phyloP scores from a whole-genome alignment of 2,888 invertebrate genomes.

The Cheilosia urbana region DNA sequence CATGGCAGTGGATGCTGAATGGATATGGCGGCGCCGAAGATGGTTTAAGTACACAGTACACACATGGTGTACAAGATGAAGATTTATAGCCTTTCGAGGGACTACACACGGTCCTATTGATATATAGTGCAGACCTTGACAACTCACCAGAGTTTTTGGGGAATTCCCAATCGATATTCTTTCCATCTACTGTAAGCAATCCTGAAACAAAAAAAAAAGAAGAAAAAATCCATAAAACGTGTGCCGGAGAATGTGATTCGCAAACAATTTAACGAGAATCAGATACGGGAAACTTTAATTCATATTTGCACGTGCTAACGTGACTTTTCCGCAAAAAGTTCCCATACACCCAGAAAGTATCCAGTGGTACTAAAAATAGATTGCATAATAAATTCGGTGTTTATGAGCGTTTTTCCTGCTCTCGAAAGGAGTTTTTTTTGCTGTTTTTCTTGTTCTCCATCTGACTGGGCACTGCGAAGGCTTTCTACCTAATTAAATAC shows the following conservation, averaged over 20 bases:
- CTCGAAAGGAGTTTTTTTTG: conserved; percentile 19
- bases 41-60: conserved; percentile 2
- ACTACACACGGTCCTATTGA: background rate
- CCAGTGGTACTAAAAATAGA: conserved; percentile 26
- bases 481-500: conserved; percentile 72
- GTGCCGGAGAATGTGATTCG: conserved; percentile 14
- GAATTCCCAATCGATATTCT: conserved; percentile 2
- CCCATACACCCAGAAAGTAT: background rate
- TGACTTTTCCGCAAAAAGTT: conserved; percentile 57
- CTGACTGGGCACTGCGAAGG: conserved; percentile 48
- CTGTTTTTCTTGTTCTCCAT: background rate
- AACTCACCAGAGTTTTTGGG: background rate
- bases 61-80: conserved; percentile 39
- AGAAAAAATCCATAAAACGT: no score
- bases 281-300: conserved; percentile 64
- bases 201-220: no score
- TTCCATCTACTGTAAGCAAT: background rate
- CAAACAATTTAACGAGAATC: conserved; percentile 53
- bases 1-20: conserved; percentile 2
- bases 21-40: conserved; percentile 3
- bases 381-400: conserved; percentile 40
- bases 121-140: conserved; percentile 41
- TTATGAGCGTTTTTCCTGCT: conserved; percentile 28
- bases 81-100: conserved; percentile 58
- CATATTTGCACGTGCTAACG: conserved; percentile 71